phyloP scores from a whole-genome alignment of 2,113 vertebrate genomes.

The Eptatretus burgeri region DNA sequence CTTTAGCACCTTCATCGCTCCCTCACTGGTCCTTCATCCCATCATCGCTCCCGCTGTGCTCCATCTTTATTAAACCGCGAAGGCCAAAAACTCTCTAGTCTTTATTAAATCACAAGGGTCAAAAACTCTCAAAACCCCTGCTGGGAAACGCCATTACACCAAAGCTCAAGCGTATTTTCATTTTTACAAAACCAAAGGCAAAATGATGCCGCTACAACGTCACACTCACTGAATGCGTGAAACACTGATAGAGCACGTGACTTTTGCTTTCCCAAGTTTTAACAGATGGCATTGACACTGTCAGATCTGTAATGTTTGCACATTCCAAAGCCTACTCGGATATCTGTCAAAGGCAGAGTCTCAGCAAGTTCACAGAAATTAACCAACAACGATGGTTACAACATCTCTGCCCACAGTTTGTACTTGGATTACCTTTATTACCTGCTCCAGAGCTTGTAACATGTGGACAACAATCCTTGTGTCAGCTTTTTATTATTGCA shows the following conservation, averaged over 20 bases:
- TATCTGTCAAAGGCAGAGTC: neutral
- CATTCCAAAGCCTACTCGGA: neutral
- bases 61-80: too few species aligned
- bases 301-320: neutral
- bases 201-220: too few species aligned
- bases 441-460: neutral
- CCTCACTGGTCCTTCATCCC: too few species aligned
- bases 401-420: too few species aligned
- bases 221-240: neutral
- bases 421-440: neutral
- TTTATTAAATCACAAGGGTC: too few species aligned
- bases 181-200: too few species aligned
- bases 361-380: neutral
- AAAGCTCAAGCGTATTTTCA: too few species aligned
- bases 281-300: neutral
- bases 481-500: constrained; percentile 7
- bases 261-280: neutral
- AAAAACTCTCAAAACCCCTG: too few species aligned
- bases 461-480: constrained; percentile 2
- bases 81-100: too few species aligned
- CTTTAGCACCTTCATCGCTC: too few species aligned
- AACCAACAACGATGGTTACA: neutral
- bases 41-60: too few species aligned
- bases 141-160: too few species aligned
- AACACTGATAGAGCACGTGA: neutral